Evolutionary conservation across 2,113 vertebrate genomes (phyloP).

Genomic region (Tonatia bakeri): DNA sequence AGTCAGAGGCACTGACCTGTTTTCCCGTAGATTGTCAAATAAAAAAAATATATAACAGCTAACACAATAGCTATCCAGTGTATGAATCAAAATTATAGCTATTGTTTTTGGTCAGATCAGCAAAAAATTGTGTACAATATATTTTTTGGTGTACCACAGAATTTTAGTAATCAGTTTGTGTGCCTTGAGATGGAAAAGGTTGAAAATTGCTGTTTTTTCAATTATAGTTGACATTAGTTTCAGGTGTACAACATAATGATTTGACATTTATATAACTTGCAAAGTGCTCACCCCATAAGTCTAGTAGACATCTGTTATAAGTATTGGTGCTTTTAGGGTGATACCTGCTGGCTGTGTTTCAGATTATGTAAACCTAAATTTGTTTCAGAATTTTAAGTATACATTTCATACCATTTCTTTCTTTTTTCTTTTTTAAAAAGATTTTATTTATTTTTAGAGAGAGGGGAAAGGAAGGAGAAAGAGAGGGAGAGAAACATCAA

Average conservation of each 20-base stretch:
- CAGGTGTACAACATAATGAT: background rate
- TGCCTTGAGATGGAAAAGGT: background rate
- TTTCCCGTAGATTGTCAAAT: background rate
- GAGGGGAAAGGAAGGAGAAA: too few relatives aligned
- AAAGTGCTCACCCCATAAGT: background rate
- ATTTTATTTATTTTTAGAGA: too few relatives aligned
- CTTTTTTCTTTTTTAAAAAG: too few relatives aligned
- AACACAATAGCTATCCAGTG: background rate
- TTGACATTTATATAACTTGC: background rate
- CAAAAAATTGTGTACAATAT: background rate
- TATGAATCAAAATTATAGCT: background rate
- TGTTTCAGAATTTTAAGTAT: constrained; percentile 31
- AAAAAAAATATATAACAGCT: background rate
- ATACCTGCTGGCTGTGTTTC: background rate
- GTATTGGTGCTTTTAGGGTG: background rate
- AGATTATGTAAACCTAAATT: constrained; percentile 14
- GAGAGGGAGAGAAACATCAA: too few relatives aligned
- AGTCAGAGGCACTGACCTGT: background rate
- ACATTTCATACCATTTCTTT: background rate
- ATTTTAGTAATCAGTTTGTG: background rate
- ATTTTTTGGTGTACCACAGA: background rate
- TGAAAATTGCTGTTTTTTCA: background rate
- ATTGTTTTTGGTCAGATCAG: background rate
- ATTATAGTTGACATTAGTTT: background rate
- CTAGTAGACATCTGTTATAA: background rate